These are phyloP conservation scores for Lutraria rhynchaena DNA, from an alignment of 1,140 invertebrate species.

Conservation along the genomic window DNA sequence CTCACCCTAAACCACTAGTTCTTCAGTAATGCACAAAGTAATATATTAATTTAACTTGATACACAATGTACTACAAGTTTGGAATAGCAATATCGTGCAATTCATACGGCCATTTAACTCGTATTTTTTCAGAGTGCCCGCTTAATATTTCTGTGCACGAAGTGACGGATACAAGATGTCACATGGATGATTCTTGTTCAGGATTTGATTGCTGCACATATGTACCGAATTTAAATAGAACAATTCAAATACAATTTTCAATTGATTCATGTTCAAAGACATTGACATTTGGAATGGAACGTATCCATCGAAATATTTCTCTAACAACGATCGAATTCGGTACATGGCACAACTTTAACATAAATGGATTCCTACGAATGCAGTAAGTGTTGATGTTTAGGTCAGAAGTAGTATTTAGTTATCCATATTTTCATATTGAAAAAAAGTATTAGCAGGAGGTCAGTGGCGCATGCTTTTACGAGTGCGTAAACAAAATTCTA, in stretches of 20 bases:
- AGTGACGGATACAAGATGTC: not conserved
- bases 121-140: not conserved
- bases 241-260: constrained; percentile 4
- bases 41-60: not conserved
- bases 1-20: not conserved
- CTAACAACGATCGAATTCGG: constrained; percentile 16
- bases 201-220: constrained; percentile 20
- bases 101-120: too few species aligned
- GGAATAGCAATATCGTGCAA: not conserved
- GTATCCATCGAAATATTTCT: not conserved
- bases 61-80: too few species aligned
- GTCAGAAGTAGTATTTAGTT: too few species aligned
- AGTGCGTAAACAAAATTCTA: too few species aligned
- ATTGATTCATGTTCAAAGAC: constrained; percentile 17
- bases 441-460: too few species aligned
- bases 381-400: too few species aligned
- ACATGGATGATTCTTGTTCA: constrained; percentile 13
- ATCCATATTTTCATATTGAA: too few species aligned
- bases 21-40: not conserved
- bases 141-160: not conserved
- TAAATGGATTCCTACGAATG: constrained; percentile 3
- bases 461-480: too few species aligned
- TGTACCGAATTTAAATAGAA: not conserved
- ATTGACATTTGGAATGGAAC: constrained; percentile 23
- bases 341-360: not conserved